Base-by-base conservation (phyloP, 2,888 invertebrate genomes). In the Cetonia aurata region DNA sequence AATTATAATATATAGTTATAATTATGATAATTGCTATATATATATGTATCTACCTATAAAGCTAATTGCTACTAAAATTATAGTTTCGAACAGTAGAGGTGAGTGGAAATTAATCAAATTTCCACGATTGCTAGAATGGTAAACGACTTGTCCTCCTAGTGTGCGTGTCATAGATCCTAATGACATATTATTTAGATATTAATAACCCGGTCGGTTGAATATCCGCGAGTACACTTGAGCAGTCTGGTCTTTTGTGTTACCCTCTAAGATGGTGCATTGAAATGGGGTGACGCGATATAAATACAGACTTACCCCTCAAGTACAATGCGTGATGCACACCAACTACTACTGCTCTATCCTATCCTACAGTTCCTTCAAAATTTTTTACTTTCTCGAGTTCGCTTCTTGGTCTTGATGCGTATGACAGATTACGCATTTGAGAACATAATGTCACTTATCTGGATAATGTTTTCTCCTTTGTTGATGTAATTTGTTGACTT, bases 201-300 rank as follows among this genome's bases (percentile, higher is more conserved):
- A 75, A 75, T 75, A 75, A 74, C 73, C 66, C 68, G 67, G 72
- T 75, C 71, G 71, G 73, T 77, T 59, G 73, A 71, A 70, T 72
- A 62, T 70, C 68, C 66, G 71, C 72, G 69, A 71, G 73, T 66
- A 73, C 73, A 75, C 76, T 76, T 75, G 75, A 76, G 71, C 76
- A 75, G 75, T 76, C 75, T 75, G 74, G 75, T 59, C 76, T 74
- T 75, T 76, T 76, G 76, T 76, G 71, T 74, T 73, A 74, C 76
- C 76, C 75, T 75, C 75, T 76, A 76, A 76, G 76, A 76, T 75
- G 75, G 72, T 77, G 78, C 77, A 78, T 78, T 79, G 76, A 79
- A 80, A 70, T 67, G 67, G 75, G 75, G 76, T 73, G 75, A 73
- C 57, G 67, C 70, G 65, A 44, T 65, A 65, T 65, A 65, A 65